Percentiles rank a stretch among this genome's conserved stretches.
Evolutionary conservation across 2,888 invertebrate genomes (phyloP).

Genomic region (Trissoscelio sp.): DNA sequence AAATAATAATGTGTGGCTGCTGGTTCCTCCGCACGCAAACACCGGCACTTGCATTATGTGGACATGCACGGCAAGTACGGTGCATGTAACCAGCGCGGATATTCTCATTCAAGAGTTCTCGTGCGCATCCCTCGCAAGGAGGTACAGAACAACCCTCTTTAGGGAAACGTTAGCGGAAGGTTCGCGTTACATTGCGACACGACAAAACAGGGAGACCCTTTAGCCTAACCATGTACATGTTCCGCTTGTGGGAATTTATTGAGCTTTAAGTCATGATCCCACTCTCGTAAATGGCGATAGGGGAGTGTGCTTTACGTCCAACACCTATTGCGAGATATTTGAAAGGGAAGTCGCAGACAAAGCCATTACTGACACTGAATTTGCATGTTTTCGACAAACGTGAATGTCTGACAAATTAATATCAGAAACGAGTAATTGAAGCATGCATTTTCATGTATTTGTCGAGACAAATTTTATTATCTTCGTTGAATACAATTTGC

Average conservation of each 20-base stretch:
- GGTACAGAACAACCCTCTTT: slow-evolving; percentile 67
- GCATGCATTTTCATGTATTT: neutral
- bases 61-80: slow-evolving; percentile 20
- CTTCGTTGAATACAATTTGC: too few relatives aligned
- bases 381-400: slow-evolving; percentile 44
- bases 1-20: too few relatives aligned
- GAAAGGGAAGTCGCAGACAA: slow-evolving; percentile 54
- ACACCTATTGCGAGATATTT: slow-evolving; percentile 59
- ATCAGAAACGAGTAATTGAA: slow-evolving; percentile 35
- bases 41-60: slow-evolving; percentile 52
- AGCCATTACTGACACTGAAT: slow-evolving; percentile 52
- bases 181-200: slow-evolving; percentile 72
- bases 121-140: slow-evolving; percentile 65
- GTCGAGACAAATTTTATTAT: neutral
- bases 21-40: slow-evolving; percentile 48
- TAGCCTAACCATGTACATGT: slow-evolving; percentile 69
- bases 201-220: slow-evolving; percentile 61
- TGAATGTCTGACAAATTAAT: slow-evolving; percentile 47
- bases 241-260: slow-evolving; percentile 72
- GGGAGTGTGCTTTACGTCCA: slow-evolving; percentile 49
- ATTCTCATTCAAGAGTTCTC: slow-evolving; percentile 66
- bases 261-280: slow-evolving; percentile 71
- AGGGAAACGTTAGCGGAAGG: slow-evolving; percentile 72
- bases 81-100: slow-evolving; percentile 54
- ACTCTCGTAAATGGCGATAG: slow-evolving; percentile 60